Evolutionary conservation across 2,888 invertebrate species (phyloP).

Genomic region (Noctua janthe): DNA sequence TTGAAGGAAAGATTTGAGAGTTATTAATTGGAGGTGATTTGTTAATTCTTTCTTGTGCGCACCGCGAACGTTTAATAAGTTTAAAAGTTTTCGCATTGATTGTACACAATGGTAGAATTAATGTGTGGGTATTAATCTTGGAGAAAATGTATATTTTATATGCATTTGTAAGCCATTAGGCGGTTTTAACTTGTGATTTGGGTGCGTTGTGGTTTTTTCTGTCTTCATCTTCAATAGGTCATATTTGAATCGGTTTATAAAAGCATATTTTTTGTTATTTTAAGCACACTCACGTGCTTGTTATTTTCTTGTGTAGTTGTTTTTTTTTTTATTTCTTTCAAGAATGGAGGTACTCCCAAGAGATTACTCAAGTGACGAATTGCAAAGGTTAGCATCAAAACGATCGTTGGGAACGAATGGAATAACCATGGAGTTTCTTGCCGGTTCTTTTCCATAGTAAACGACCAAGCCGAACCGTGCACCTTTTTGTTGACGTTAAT

Average conservation of each 20-base stretch:
- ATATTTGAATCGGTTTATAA: conserved; percentile 24
- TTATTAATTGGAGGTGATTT: conserved; percentile 88
- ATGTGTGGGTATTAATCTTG: conserved; percentile 71
- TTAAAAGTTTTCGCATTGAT: conserved; percentile 81
- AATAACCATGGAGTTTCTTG: too few relatives aligned
- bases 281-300: conserved; percentile 15
- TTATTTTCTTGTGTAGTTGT: not conserved
- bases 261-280: not conserved
- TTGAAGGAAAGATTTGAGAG: conserved; percentile 71
- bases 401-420: too few relatives aligned
- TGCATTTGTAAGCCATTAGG: conserved; percentile 61
- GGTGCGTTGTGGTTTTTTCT: conserved; percentile 48
- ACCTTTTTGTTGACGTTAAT: too few relatives aligned
- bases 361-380: not conserved
- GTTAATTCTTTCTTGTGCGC: conserved; percentile 83
- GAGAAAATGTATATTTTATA: conserved; percentile 57
- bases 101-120: conserved; percentile 78
- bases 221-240: not conserved
- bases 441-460: too few relatives aligned
- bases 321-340: not conserved
- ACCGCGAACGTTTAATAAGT: conserved; percentile 80
- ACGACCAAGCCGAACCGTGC: too few relatives aligned
- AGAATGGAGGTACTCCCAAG: not conserved
- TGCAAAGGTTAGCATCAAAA: not conserved
- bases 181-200: conserved; percentile 56